Evolutionary conservation across 2,797 vertebrate genomes (phyloP), one percentile per base, ranked within the genome.

Genomic region (Ptychobarbus kaznakovi): DNA sequence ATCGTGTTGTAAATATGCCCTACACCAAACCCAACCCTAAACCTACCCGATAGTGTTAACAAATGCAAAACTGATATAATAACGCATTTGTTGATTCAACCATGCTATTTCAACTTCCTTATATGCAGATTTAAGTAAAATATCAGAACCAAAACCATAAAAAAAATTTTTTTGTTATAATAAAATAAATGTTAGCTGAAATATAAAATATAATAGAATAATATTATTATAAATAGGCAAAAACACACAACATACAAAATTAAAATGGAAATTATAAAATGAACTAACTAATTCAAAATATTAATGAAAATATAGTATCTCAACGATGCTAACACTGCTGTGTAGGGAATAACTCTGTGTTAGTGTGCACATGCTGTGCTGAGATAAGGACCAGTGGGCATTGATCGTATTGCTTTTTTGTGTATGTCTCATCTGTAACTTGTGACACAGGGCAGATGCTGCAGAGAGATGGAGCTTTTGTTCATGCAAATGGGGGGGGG

Each of bases 371-470:
- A 28, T 38, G 75, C 40, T 89, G 63, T 78, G 49, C 49, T 58
- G 82, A 84, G 82, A 86, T 70, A 66, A 46, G n/a, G 70, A 56
- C 44, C 78, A 12, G 18, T 74, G 25, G 6, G 25, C 6, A 80
- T 86, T 76, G 76, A 78, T 78, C 40, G 44, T 65, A 46, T 63
- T 86, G 25, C 46, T 44, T 86, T 61, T 25, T 51, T 58, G 20
- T 51, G 35, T 75, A 20, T 92, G 85, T 90, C 66, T 91, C 86
- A 87, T 81, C 86, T 90, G 90, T 80, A 88, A 88, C 86, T 81
- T 88, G 86, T 90, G 91, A 92, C 88, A 88, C 87, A 89, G 88
- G 90, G 73, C 69, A 65, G 66, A 91, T 92, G 91, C 90, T 92
- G 88, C 83, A 84, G 81, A 86, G 89, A 86, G 90, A 92, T 92